A percentile compares a stretch with the other conserved stretches of the same genome.
phyloP scores from a whole-genome alignment of 2,113 vertebrate species.

The Anas platyrhynchos region DNA sequence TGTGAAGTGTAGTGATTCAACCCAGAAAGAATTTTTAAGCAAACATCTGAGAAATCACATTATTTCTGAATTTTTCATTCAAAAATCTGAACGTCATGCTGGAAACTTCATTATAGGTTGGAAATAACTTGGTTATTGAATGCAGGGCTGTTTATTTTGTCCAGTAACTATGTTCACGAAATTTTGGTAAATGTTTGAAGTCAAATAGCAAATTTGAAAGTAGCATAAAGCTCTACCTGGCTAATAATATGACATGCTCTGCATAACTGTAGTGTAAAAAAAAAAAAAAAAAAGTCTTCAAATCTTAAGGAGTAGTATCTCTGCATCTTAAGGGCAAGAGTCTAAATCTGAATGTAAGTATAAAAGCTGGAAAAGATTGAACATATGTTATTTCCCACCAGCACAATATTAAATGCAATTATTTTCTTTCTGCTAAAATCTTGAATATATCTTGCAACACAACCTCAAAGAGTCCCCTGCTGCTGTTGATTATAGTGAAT shows the following conservation, averaged over 20 bases:
- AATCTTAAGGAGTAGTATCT: conserved; percentile 17
- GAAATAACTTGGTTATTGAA: conserved; percentile 16
- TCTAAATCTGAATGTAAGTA: conserved; percentile 45
- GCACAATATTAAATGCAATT: conserved; percentile 69
- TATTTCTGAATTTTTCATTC: background rate
- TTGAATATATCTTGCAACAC: conserved; percentile 65
- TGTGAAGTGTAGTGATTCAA: background rate
- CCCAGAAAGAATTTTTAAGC: background rate
- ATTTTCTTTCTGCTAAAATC: conserved; percentile 70
- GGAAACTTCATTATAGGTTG: conserved; percentile 2
- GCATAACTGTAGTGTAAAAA: background rate
- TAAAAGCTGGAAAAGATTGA: conserved; percentile 62
- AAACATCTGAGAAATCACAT: background rate
- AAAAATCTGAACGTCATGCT: background rate
- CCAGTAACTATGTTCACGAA: background rate
- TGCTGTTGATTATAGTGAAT: conserved; percentile 67
- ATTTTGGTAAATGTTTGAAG: conserved; percentile 20
- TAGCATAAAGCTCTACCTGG: background rate
- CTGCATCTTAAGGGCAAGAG: conserved; percentile 21
- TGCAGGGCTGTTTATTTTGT: conserved; percentile 33
- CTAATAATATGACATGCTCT: conserved; percentile 17
- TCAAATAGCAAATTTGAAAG: conserved; percentile 4
- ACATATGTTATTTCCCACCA: conserved; percentile 44
- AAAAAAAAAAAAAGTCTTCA: background rate
- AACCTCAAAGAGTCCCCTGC: conserved; percentile 65